A percentile compares a stretch with the other conserved stretches of the same genome.
Evolutionary conservation across 2,888 invertebrate genomes (phyloP).

Genomic region (Furcula furcula): DNA sequence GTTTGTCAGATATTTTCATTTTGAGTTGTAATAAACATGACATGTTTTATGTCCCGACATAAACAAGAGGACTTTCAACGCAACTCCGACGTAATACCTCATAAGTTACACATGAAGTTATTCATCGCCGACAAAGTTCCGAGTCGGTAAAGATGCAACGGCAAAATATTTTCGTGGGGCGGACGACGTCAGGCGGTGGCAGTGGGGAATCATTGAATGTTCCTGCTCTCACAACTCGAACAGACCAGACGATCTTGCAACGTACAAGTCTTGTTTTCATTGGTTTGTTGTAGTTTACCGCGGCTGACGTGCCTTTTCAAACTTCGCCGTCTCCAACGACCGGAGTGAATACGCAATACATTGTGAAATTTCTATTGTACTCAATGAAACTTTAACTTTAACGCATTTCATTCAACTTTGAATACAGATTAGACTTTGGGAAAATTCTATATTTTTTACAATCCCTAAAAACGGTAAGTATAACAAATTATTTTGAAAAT

Average conservation of each 20-base stretch:
- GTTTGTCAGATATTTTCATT: no score
- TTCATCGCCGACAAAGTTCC: slow-evolving; percentile 18
- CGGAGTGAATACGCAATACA: slow-evolving; percentile 36
- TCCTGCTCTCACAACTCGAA: slow-evolving; percentile 46
- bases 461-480: no score
- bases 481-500: no score
- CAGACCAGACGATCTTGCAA: slow-evolving; percentile 33
- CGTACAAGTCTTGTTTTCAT: slow-evolving; percentile 58
- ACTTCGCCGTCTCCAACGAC: slow-evolving; percentile 38
- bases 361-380: slow-evolving; percentile 33
- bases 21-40: no score
- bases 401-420: no score
- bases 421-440: no score
- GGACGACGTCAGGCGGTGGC: slow-evolving; percentile 4
- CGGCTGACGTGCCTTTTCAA: slow-evolving; percentile 49
- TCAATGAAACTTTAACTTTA: slow-evolving; percentile 14
- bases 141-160: slow-evolving; percentile 35
- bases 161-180: slow-evolving; percentile 40
- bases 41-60: no score
- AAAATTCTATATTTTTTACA: no score
- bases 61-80: neutral
- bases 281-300: slow-evolving; percentile 52
- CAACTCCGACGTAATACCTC: neutral
- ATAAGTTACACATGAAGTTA: slow-evolving; percentile 3
- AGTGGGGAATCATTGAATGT: slow-evolving; percentile 46